Evolutionary conservation across 2,113 vertebrate genomes (phyloP).

Genomic region (Callipepla squamata): DNA sequence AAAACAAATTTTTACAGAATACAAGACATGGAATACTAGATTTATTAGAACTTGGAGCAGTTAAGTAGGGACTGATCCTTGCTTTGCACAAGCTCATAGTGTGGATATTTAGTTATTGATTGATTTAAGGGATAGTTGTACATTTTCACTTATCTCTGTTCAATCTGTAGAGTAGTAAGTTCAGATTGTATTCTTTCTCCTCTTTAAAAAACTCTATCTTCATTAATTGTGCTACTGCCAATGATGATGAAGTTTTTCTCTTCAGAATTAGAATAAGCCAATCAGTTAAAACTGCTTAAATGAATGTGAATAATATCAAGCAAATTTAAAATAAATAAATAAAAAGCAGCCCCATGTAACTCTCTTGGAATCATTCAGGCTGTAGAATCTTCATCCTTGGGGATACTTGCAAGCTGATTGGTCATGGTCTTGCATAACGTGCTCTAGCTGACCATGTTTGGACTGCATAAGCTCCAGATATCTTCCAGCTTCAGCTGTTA

Average conservation of each 20-base stretch:
- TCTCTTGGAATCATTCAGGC: neutral
- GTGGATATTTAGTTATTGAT: neutral
- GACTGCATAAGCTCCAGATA: neutral
- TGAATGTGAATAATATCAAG: neutral
- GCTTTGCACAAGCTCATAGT: neutral
- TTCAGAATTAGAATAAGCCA: neutral
- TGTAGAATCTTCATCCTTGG: neutral
- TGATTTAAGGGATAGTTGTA: neutral
- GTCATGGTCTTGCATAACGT: accelerated
- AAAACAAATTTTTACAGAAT: neutral
- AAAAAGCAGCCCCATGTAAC: neutral
- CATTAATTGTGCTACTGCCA: neutral
- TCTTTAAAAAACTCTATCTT: neutral
- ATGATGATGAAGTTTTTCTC: neutral
- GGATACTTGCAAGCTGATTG: neutral
- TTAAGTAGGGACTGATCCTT: neutral
- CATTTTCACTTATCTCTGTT: neutral
- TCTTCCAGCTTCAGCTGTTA: neutral
- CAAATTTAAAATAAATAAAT: neutral
- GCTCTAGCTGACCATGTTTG: neutral
- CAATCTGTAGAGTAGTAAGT: neutral
- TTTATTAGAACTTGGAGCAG: no score
- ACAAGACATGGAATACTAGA: neutral
- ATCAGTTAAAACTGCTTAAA: neutral
- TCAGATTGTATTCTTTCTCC: neutral